Evolutionary conservation across 1,140 invertebrate genomes (phyloP), one percentile per base, ranked within the genome.

Genomic region (Nylanderia fulva): DNA sequence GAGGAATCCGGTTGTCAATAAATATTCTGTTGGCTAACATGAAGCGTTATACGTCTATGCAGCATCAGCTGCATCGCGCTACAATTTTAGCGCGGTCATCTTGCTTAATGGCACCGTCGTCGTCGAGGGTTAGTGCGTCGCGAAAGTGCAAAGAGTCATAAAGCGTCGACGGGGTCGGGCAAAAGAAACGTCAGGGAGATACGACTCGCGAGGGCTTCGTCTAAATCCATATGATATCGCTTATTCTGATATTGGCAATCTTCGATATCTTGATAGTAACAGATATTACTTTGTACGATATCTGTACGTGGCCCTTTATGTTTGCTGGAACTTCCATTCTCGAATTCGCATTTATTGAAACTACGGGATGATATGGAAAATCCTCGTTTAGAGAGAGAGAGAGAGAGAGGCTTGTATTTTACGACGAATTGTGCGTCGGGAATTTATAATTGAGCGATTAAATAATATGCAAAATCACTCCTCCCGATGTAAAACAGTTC

Each of bases 201-300:
- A 71, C 52, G 64, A 72, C 52, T 82, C 64, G 36, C 66, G 24
- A 82, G 54, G 54, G 15, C 39, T 71, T 21, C 48, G 52, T 82
- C 77, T 82, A 82, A 82, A 82, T 82, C 77, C 77, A 82, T 82
- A 56, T 66, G 63, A 80, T 80, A 80, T 80, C 77, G 77, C 66
- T 71, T 82, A 82, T 82, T 66, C 24, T 72, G 77, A 82, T 82
- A 82, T 82, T 72, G 77, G 66, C 77, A 82, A 82, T 82, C 77
- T 82, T 82, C 64, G 66, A 82, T 72, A 58, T 72, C 77, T 68
- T 72, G 66, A 82, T 82, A 58, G 77, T 68, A 82, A 71, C 52
- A 82, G 77, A 82, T 82, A 82, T 82, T 82, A 82, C 77, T 71
- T 82, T 80, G 64, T 71, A 71, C 76, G 61, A 68, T 33, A 45